Conservation (phyloP, 2,797 vertebrate species). For the Chiroxiphia lanceolata region DNA sequence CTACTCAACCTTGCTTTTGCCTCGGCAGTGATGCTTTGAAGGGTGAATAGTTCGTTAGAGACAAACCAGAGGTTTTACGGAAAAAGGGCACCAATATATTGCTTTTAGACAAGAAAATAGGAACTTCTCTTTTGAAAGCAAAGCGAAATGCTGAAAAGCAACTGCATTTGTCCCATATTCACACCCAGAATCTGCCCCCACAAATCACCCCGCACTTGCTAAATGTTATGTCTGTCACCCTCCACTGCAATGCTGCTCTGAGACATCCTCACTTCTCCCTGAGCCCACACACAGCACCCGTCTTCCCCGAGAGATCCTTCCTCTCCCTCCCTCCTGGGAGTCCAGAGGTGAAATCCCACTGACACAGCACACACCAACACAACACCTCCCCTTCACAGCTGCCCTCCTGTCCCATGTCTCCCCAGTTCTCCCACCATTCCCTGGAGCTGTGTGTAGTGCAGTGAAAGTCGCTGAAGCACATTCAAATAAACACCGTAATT, state of each 20-base stretch:
- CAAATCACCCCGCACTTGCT: neutral
- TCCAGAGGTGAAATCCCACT: neutral
- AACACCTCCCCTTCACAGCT: neutral
- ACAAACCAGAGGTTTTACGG: neutral
- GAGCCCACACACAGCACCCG: neutral
- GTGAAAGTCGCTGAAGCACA: neutral
- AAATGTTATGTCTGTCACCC: neutral
- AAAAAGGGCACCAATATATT: neutral
- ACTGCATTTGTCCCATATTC: neutral
- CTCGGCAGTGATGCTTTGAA: neutral
- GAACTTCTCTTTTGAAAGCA: neutral
- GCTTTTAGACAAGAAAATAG: neutral
- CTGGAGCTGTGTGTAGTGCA: neutral
- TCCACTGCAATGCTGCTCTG: neutral
- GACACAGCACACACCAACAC: neutral
- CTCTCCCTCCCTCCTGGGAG: neutral
- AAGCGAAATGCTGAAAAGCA: neutral
- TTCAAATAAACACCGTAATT: neutral
- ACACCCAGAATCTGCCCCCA: neutral
- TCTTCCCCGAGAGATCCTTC: neutral
- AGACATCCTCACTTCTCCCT: rapidly evolving
- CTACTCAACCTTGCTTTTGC: neutral
- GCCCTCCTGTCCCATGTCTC: neutral
- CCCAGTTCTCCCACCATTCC: neutral
- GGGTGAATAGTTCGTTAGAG: neutral